Evolutionary conservation across 2,113 vertebrate genomes (phyloP), one percentile per base, ranked within the genome.

Genomic region (Helogale parvula): DNA sequence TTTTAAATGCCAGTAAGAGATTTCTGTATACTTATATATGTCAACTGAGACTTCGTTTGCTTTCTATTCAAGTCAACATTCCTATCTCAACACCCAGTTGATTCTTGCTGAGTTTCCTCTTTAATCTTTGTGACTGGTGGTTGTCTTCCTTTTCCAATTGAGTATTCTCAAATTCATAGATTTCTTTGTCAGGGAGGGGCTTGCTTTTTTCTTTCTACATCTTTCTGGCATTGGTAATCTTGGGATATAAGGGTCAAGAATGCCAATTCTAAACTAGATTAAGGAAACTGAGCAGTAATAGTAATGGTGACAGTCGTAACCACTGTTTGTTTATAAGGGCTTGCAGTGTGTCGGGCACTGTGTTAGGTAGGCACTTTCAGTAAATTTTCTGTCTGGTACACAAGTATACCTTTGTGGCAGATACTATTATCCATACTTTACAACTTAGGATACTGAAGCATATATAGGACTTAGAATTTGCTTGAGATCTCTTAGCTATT

Each of bases 61-160:
- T 92, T 96, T 96, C 29, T 86, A 11, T 90, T 96, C 66, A 94
- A 57, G 47, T 90, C 60, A 93, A 27, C 50, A 52, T 89, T 35
- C 7, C 25, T 91, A 14, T 88, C 57, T 88, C 38, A 93, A 72
- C 21, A 92, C 15, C 4, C 72, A 89, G 35, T 85, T 88, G 71
- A 74, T 81, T 96, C 65, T 96, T 88, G 19, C 41, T 52, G 35
- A n/a, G 2, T 80, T 95, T 93, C 60, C 29, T 90, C 21, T 93
- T 96, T 90, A 95, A 80, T 63, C 82, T 96, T 91, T 25, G 21
- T 76, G 25, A 80, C 47, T 80, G 38, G 47, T 85, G 66, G 31
- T 96, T 88, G 7, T 79, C 63, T 84, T 95, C 33, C 86, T 74
- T 94, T 38, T 93, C 47, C 15, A 88, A 12, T n/a, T 93, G 45